phyloP scores from a whole-genome alignment of 2,797 vertebrate genomes.

The Trachurus trachurus region DNA sequence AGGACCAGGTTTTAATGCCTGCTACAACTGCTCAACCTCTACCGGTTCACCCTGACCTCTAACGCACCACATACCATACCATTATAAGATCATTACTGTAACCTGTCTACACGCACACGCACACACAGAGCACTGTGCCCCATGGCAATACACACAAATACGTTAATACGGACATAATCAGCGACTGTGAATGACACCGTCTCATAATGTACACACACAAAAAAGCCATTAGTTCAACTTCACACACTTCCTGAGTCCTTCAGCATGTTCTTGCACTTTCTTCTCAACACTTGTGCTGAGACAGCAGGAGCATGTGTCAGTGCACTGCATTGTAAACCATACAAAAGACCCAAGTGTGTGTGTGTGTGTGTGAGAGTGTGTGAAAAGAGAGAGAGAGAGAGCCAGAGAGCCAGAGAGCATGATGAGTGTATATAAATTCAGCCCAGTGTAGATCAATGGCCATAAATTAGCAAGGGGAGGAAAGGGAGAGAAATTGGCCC shows the following conservation, averaged over 20 bases:
- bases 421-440: slow-evolving; percentile 84
- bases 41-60: slow-evolving; percentile 1
- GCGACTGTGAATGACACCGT: slow-evolving; percentile 24
- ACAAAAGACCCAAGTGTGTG: slow-evolving; percentile 54
- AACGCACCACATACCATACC: not conserved
- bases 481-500: slow-evolving; percentile 82
- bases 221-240: slow-evolving; percentile 52
- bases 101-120: not conserved
- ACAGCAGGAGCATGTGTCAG: slow-evolving; percentile 75
- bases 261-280: slow-evolving; percentile 70
- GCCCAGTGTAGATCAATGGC: slow-evolving; percentile 80
- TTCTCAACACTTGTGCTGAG: slow-evolving; percentile 74
- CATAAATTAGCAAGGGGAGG: slow-evolving; percentile 82
- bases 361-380: slow-evolving; percentile 27
- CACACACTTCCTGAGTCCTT: slow-evolving; percentile 62
- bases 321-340: slow-evolving; percentile 68
- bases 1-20: not conserved
- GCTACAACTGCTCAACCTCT: not conserved
- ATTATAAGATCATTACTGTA: not conserved
- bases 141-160: slow-evolving; percentile 8
- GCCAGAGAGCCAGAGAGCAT: slow-evolving; percentile 60
- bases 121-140: not conserved
- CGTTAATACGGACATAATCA: slow-evolving; percentile 29
- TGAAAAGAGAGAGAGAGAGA: slow-evolving; percentile 18
- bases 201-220: slow-evolving; percentile 1